Evolutionary conservation across 2,888 invertebrate species (phyloP).

Genomic region (Melieria crassipennis): DNA sequence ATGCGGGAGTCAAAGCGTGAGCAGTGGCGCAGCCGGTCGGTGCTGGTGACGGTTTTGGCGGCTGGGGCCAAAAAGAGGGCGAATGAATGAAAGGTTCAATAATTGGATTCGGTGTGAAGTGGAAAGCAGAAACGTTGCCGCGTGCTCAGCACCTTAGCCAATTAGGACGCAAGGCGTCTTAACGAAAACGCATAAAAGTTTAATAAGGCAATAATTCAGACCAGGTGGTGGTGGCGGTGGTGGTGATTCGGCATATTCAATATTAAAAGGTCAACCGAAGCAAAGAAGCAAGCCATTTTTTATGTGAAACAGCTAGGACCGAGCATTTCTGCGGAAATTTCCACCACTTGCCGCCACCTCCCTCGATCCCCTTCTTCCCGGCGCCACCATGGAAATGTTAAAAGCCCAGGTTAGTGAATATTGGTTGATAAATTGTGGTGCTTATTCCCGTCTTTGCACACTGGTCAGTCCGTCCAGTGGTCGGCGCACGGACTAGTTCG

Average conservation of each 20-base stretch:
- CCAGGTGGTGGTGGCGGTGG: not conserved
- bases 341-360: too few relatives aligned
- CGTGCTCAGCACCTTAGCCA: not conserved
- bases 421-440: conserved; percentile 6
- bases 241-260: not conserved
- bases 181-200: conserved; percentile 49
- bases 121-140: not conserved
- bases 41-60: not conserved
- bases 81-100: not conserved
- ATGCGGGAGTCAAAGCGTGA: not conserved
- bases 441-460: not conserved
- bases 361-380: too few relatives aligned
- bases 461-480: too few relatives aligned
- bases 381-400: not conserved
- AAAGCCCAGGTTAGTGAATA: not conserved
- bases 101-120: conserved; percentile 5
- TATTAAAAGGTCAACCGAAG: not conserved
- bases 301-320: not conserved
- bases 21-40: not conserved
- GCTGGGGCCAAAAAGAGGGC: too few relatives aligned
- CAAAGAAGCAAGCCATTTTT: not conserved
- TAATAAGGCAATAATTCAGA: conserved; percentile 57
- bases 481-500: too few relatives aligned
- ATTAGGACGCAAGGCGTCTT: conserved; percentile 2
- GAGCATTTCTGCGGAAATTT: too few relatives aligned